These are phyloP conservation scores for Porites evermanni DNA, from an alignment of 92 coral and sea anemone species.

Conservation along the genomic window DNA sequence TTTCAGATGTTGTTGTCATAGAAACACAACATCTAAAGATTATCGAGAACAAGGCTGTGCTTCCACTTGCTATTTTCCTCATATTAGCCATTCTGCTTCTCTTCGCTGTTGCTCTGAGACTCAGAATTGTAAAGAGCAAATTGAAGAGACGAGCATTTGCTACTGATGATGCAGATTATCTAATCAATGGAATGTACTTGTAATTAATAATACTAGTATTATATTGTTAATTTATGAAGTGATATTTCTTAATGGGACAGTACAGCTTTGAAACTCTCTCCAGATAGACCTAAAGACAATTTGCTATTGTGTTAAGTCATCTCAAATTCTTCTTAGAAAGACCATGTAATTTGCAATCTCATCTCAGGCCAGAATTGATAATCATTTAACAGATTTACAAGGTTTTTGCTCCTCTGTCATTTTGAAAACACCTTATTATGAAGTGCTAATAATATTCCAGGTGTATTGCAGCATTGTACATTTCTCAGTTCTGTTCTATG, in stretches of 20 bases:
- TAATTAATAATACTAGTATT: slow-evolving; percentile 4
- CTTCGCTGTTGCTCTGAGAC: slow-evolving; percentile 86
- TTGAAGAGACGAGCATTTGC: slow-evolving; percentile 94
- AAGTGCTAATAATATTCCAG: no score
- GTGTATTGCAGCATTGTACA: no score
- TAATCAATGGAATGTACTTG: slow-evolving; percentile 98
- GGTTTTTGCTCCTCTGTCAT: no score
- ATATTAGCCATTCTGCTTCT: slow-evolving; percentile 86
- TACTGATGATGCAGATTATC: slow-evolving; percentile 98
- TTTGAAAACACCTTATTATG: no score
- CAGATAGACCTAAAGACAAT: neutral
- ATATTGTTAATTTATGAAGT: neutral
- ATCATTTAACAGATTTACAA: no score
- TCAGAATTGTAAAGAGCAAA: slow-evolving; percentile 86
- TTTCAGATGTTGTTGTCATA: slow-evolving; percentile 85
- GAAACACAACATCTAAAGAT: slow-evolving; percentile 81
- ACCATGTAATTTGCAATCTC: neutral
- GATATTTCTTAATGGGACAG: no score
- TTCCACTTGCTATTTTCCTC: slow-evolving; percentile 93
- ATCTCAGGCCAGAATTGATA: no score
- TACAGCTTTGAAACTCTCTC: neutral
- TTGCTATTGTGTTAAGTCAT: neutral
- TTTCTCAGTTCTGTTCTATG: no score
- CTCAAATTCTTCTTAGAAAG: neutral
- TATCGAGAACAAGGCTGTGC: slow-evolving; percentile 95